Percentiles rank a stretch among this genome's conserved stretches.
These are phyloP conservation scores for Apodemia zela DNA, from an alignment of 2,888 invertebrate species.

Conservation along the genomic window DNA sequence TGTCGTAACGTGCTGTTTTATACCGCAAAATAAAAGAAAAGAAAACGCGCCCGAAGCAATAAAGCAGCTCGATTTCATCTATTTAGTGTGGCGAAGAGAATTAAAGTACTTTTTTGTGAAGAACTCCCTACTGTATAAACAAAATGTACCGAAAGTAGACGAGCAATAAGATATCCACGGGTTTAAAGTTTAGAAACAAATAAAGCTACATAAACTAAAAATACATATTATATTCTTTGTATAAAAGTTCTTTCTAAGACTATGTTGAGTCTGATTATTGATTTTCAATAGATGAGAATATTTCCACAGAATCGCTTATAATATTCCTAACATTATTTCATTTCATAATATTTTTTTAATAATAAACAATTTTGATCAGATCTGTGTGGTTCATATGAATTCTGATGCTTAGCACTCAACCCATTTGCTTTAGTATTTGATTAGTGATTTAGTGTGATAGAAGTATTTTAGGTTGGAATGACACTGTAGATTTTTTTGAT, in stretches of 20 bases:
- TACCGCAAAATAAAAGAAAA: constrained; percentile 63
- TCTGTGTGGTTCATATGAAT: no score
- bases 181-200: background rate
- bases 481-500: no score
- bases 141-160: constrained; percentile 59
- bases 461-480: no score
- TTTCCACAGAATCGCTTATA: no score
- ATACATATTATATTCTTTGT: background rate
- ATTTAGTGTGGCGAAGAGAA: constrained; percentile 59
- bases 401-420: no score
- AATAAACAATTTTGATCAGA: no score
- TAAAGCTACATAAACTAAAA: background rate
- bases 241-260: background rate
- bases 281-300: background rate
- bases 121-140: constrained; percentile 58
- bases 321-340: no score
- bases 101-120: constrained; percentile 64
- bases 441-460: no score
- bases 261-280: background rate
- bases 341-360: no score
- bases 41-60: constrained; percentile 59
- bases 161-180: constrained; percentile 49
- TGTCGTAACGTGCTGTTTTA: constrained; percentile 60
- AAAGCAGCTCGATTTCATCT: constrained; percentile 64
- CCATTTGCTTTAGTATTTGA: no score